These are phyloP conservation scores for Caranx ignobilis DNA, from an alignment of 2,113 vertebrate genomes.

Conservation along the genomic window DNA sequence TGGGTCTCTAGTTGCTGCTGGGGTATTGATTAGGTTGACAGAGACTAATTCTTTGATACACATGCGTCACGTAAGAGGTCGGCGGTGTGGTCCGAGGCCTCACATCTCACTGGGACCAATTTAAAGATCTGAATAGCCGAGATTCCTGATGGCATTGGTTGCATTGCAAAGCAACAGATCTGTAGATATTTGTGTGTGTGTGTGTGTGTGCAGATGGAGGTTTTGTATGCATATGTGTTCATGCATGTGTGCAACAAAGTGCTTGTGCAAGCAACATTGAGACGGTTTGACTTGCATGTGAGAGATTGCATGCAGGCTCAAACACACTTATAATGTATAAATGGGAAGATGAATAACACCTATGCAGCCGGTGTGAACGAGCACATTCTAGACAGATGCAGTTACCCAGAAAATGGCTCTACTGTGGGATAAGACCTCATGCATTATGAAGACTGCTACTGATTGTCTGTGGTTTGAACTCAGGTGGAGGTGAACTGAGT, in stretches of 20 bases:
- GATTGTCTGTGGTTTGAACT: slow-evolving; percentile 15
- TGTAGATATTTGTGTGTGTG: too few species aligned
- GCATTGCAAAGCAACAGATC: neutral
- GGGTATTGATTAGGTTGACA: slow-evolving; percentile 57
- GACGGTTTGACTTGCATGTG: slow-evolving; percentile 24
- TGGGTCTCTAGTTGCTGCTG: slow-evolving; percentile 24
- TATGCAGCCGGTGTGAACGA: slow-evolving; percentile 27
- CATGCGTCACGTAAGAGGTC: slow-evolving; percentile 58
- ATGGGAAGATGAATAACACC: slow-evolving; percentile 29
- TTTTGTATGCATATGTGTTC: slow-evolving; percentile 15
- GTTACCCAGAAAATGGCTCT: slow-evolving; percentile 42
- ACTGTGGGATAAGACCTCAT: slow-evolving; percentile 5
- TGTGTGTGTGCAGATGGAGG: neutral
- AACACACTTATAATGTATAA: slow-evolving; percentile 31
- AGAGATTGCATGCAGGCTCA: slow-evolving; percentile 42
- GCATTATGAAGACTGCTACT: slow-evolving; percentile 28
- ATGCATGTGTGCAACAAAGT: slow-evolving; percentile 40
- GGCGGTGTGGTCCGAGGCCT: slow-evolving; percentile 43
- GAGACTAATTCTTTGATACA: slow-evolving; percentile 53
- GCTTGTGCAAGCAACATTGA: slow-evolving; percentile 45
- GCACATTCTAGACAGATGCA: slow-evolving; percentile 36
- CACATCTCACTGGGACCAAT: slow-evolving; percentile 81
- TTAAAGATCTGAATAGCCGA: slow-evolving; percentile 63
- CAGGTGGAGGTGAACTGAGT: slow-evolving; percentile 24
- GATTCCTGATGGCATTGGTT: slow-evolving; percentile 22